Evolutionary conservation across 1,140 invertebrate species (phyloP).

Genomic region (Penaeus vannamei): DNA sequence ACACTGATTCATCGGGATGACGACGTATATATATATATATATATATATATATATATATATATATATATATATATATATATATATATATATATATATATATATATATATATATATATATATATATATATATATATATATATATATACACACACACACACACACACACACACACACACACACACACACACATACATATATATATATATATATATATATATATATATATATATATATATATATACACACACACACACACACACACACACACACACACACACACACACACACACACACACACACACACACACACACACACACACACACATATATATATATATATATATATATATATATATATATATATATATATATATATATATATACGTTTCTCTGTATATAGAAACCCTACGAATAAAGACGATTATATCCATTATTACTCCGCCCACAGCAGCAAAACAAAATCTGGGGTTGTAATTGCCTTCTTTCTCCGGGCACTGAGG

Average conservation of each 20-base stretch:
- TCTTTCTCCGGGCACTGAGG: too few relatives aligned
- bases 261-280: not conserved
- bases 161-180: not conserved
- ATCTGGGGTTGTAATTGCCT: too few relatives aligned
- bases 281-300: not conserved
- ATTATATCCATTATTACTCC: too few relatives aligned
- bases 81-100: conserved; percentile 23
- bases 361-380: too few relatives aligned
- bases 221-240: conserved; percentile 28
- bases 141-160: not conserved
- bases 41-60: conserved; percentile 28
- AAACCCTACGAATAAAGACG: too few relatives aligned
- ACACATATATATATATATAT: conserved; percentile 1
- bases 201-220: conserved; percentile 10
- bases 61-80: conserved; percentile 28
- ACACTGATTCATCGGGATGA: too few relatives aligned
- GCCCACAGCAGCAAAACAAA: too few relatives aligned
- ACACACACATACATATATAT: not conserved
- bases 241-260: not conserved
- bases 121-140: conserved; percentile 20
- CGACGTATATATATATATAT: not conserved
- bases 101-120: conserved; percentile 10
- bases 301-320: not conserved
- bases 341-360: not conserved
- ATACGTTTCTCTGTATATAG: too few relatives aligned